A percentile compares a stretch with the other conserved stretches of the same genome.
These are phyloP conservation scores for Ellobius talpinus DNA, from an alignment of 2,113 vertebrate species.

Conservation along the genomic window DNA sequence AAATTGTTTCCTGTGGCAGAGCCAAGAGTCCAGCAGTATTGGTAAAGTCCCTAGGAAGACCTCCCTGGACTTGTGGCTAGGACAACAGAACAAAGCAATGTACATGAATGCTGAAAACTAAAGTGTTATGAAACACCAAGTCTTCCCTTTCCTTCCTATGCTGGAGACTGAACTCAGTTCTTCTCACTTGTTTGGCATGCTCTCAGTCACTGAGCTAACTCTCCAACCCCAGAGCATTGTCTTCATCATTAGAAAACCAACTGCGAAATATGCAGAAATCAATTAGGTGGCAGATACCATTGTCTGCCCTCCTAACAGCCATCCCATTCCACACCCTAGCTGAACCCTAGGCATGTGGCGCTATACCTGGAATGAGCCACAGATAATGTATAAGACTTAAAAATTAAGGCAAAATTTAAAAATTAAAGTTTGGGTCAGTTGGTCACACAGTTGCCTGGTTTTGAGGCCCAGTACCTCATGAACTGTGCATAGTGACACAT, in stretches of 20 bases:
- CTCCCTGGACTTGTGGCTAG: not conserved
- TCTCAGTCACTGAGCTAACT: not conserved
- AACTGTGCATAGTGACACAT: not conserved
- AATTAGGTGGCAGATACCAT: fast-evolving
- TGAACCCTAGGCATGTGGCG: not conserved
- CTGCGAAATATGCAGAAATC: not conserved
- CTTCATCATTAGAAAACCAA: not conserved
- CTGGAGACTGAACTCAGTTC: not conserved
- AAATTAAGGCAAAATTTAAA: not conserved
- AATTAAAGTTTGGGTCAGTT: not conserved
- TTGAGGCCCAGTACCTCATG: not conserved
- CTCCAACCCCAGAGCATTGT: fast-evolving
- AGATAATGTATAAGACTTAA: not conserved
- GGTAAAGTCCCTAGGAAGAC: not conserved
- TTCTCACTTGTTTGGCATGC: not conserved
- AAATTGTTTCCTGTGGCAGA: not conserved
- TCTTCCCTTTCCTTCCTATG: not conserved
- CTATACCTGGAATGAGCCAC: not conserved
- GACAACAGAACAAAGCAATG: not conserved
- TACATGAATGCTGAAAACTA: not conserved
- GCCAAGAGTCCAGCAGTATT: not conserved
- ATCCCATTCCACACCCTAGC: not conserved
- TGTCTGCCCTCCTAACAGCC: not conserved
- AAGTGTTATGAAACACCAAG: not conserved
- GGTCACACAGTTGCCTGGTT: not conserved